Percentiles rank a stretch among this genome's conserved stretches.
Evolutionary conservation across 1,140 invertebrate species (phyloP).

Genomic region (Zaprionus ghesquierei): DNA sequence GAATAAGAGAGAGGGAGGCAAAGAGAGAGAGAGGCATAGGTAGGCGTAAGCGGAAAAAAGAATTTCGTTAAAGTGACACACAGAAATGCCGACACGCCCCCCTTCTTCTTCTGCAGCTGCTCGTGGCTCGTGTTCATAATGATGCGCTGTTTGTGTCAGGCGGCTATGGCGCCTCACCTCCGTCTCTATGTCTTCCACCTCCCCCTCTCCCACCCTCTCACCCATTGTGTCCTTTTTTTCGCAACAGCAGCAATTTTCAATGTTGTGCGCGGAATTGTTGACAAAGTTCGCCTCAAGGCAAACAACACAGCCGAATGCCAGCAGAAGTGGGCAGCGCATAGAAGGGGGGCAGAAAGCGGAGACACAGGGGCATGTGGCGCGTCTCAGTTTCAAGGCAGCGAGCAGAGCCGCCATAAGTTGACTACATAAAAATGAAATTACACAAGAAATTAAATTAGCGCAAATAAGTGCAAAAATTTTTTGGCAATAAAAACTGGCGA

Average conservation of each 20-base stretch:
- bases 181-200: neutral
- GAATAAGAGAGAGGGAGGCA: neutral
- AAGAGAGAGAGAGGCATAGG: conserved; percentile 8
- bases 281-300: conserved; percentile 79
- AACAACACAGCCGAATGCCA: conserved; percentile 49
- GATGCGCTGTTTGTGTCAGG: conserved; percentile 21
- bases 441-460: conserved; percentile 80
- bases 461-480: conserved; percentile 68
- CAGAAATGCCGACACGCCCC: conserved; percentile 51
- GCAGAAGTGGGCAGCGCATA: neutral
- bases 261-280: conserved; percentile 77
- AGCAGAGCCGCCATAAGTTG: conserved; percentile 46
- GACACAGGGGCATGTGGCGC: neutral
- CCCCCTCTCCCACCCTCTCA: neutral
- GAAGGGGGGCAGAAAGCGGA: neutral
- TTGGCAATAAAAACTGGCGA: conserved; percentile 71
- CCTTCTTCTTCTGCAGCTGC: neutral
- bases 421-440: conserved; percentile 79
- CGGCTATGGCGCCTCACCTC: conserved; percentile 3
- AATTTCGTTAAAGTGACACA: conserved; percentile 67
- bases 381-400: conserved; percentile 74
- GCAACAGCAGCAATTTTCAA: conserved; percentile 74
- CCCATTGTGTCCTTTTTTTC: conserved; percentile 53
- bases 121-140: conserved; percentile 3
- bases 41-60: conserved; percentile 15